phyloP scores from a whole-genome alignment of 2,113 vertebrate genomes.

The Hippoglossus stenolepis region DNA sequence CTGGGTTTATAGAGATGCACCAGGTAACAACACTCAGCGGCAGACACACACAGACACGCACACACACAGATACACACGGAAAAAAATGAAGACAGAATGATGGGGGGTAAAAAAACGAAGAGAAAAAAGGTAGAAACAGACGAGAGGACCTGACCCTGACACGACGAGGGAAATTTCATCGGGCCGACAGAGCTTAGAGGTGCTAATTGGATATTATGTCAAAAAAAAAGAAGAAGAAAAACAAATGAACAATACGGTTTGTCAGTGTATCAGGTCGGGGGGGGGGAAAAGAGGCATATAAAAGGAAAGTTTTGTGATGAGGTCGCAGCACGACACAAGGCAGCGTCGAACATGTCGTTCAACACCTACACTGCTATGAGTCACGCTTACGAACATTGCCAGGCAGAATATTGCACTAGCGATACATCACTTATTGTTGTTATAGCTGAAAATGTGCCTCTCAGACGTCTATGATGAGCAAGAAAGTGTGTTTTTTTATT shows the following conservation, averaged over 20 bases:
- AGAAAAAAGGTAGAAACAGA: not conserved
- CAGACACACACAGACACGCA: not conserved
- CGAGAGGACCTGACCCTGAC: not conserved
- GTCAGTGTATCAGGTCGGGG: not conserved
- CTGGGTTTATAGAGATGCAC: not conserved
- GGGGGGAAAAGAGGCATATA: too few species aligned
- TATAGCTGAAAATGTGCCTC: too few species aligned
- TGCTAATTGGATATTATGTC: not conserved
- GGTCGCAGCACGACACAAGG: not conserved
- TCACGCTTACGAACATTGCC: not conserved
- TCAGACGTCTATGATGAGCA: too few species aligned
- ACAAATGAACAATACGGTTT: constrained; percentile 3
- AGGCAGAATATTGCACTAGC: too few species aligned
- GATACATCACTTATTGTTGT: too few species aligned
- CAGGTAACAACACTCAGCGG: not conserved
- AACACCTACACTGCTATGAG: not conserved
- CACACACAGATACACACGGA: not conserved
- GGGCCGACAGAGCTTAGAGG: not conserved
- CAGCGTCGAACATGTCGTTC: not conserved
- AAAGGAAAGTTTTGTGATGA: not conserved
- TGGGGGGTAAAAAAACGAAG: not conserved
- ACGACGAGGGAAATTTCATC: not conserved
- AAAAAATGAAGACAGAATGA: not conserved
- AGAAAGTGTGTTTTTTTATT: too few species aligned
- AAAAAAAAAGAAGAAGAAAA: not conserved